Conservation (phyloP, 2,113 vertebrate genomes). For the Ceratotherium simum region DNA sequence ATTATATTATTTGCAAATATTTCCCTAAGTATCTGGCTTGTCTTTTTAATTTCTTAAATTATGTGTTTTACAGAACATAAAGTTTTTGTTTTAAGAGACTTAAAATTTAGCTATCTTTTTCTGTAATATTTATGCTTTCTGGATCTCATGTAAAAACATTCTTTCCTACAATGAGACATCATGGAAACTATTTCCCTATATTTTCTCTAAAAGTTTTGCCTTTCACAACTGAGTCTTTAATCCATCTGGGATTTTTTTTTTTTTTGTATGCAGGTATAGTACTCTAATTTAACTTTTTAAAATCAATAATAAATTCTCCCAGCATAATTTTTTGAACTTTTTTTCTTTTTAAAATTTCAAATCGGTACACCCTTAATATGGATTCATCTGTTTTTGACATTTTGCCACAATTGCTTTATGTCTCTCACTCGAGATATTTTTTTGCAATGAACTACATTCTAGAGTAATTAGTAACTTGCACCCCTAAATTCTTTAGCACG, state of each 20-base stretch:
- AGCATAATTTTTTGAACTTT: not conserved
- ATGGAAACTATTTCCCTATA: not conserved
- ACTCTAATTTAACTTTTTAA: not conserved
- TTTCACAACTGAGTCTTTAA: not conserved
- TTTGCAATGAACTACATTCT: not conserved
- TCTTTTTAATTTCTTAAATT: not conserved
- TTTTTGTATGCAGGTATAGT: not conserved
- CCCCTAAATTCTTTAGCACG: not conserved
- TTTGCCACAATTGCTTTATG: not conserved
- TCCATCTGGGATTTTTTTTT: not conserved
- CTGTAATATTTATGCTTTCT: not conserved
- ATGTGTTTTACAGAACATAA: not conserved
- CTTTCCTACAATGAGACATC: not conserved
- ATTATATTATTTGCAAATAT: not conserved
- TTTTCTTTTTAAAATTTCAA: conserved; percentile 24
- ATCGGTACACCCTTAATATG: not conserved
- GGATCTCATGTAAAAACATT: not conserved
- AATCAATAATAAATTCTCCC: not conserved
- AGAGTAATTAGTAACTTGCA: not conserved
- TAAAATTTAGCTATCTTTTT: not conserved
- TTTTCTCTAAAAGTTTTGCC: not conserved
- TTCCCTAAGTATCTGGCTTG: not conserved
- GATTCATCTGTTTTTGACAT: not conserved
- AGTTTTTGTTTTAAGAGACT: not conserved
- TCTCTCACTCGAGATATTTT: not conserved